These are phyloP conservation scores for Serilophus lunatus DNA, from an alignment of 2,113 vertebrate species.

Conservation along the genomic window DNA sequence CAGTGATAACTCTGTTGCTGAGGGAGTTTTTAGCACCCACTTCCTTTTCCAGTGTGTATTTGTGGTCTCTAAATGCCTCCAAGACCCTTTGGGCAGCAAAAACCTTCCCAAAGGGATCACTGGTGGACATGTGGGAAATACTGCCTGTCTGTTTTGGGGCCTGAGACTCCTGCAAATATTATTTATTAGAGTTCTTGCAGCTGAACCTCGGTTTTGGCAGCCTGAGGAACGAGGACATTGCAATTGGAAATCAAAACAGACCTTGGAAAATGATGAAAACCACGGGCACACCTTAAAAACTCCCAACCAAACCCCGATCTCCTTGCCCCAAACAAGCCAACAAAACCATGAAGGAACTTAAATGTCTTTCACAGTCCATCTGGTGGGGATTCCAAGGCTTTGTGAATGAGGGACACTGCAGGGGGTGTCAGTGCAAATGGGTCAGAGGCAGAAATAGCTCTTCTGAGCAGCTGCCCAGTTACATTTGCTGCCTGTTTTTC, in stretches of 20 bases:
- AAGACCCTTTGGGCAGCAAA: background rate
- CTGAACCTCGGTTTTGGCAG: background rate
- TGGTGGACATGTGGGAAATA: background rate
- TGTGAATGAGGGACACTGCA: background rate
- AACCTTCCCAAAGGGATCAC: background rate
- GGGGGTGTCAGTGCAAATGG: background rate
- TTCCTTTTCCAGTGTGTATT: background rate
- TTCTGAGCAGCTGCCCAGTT: background rate
- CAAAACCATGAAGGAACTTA: background rate
- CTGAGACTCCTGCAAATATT: no score
- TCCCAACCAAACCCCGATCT: background rate
- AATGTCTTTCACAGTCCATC: background rate
- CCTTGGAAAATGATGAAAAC: background rate
- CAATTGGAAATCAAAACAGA: background rate
- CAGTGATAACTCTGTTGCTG: background rate
- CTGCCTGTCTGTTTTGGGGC: background rate
- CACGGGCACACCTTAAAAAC: background rate
- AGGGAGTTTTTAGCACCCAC: background rate
- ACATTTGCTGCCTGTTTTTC: background rate
- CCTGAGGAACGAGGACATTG: rapidly evolving
- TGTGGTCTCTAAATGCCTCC: background rate
- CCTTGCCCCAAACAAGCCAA: background rate
- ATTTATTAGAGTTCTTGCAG: background rate
- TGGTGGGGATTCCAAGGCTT: background rate
- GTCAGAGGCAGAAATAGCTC: background rate